A percentile compares a stretch with the other conserved stretches of the same genome.
phyloP scores from a whole-genome alignment of 2,888 invertebrate species.

The Amphimallon solstitiale region DNA sequence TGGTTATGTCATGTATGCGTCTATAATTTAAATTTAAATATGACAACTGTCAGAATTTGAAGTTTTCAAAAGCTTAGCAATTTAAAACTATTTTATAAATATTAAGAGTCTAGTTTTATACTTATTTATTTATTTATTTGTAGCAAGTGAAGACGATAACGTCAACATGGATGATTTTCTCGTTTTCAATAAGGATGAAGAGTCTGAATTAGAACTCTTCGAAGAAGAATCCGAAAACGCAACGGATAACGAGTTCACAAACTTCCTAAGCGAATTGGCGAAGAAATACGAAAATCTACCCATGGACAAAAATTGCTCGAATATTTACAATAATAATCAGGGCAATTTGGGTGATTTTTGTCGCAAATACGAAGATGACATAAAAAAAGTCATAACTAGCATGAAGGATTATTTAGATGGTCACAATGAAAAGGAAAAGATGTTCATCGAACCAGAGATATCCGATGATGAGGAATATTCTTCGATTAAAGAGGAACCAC shows the following conservation, averaged over 20 bases:
- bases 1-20: too few relatives aligned
- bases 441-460: constrained; percentile 53
- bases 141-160: constrained; percentile 68
- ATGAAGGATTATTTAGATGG: constrained; percentile 41
- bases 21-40: too few relatives aligned
- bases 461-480: constrained; percentile 48
- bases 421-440: constrained; percentile 40
- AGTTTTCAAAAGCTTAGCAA: background rate
- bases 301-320: constrained; percentile 42
- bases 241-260: constrained; percentile 52
- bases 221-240: constrained; percentile 56
- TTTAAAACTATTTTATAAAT: background rate
- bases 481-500: constrained; percentile 34
- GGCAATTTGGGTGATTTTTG: constrained; percentile 45
- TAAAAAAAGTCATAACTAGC: constrained; percentile 45
- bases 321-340: constrained; percentile 20
- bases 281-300: constrained; percentile 45
- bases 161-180: constrained; percentile 72
- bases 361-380: constrained; percentile 47
- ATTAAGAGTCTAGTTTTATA: too few relatives aligned
- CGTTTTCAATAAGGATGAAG: constrained; percentile 64
- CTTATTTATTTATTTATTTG: constrained; percentile 4
- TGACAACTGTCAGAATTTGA: too few relatives aligned
- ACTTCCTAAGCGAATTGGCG: constrained; percentile 44
- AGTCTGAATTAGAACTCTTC: constrained; percentile 50